Evolutionary conservation across 2,113 vertebrate species (phyloP).

Genomic region (Cyanoderma ruficeps): DNA sequence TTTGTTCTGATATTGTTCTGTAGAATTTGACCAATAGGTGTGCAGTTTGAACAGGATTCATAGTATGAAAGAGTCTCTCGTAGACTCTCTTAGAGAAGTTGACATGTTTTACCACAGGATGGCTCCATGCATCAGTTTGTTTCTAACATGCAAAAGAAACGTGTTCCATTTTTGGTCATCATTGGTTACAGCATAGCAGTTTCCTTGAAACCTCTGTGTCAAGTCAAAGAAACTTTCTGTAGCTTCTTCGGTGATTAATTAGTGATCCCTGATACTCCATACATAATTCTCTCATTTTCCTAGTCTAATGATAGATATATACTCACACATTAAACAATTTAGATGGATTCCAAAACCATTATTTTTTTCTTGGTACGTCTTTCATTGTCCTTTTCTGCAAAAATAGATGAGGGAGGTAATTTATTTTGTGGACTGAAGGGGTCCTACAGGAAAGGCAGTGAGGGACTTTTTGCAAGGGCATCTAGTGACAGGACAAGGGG

Average conservation of each 20-base stretch:
- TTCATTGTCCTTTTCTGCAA: not conserved
- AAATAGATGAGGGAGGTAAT: not conserved
- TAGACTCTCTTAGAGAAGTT: not conserved
- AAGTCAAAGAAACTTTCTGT: not conserved
- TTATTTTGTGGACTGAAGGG: not conserved
- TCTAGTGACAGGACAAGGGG: not conserved
- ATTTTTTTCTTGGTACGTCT: not conserved
- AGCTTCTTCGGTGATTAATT: not conserved
- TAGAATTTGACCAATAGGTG: not conserved
- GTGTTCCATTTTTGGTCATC: not conserved
- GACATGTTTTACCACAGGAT: slow-evolving; percentile 30
- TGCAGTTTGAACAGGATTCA: not conserved
- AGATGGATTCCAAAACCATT: not conserved
- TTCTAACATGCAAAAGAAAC: not conserved
- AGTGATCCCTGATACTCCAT: not conserved
- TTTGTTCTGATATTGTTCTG: not conserved
- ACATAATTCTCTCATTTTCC: not conserved
- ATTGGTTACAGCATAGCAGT: fast-evolving
- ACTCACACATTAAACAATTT: not conserved
- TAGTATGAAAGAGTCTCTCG: not conserved
- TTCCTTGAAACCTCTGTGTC: not conserved
- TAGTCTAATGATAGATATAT: not conserved
- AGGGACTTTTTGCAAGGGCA: not conserved
- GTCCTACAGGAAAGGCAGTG: not conserved
- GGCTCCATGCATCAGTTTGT: slow-evolving; percentile 8